Evolutionary conservation across 1,140 invertebrate genomes (phyloP).

Genomic region (Polypedilum vanderplanki): DNA sequence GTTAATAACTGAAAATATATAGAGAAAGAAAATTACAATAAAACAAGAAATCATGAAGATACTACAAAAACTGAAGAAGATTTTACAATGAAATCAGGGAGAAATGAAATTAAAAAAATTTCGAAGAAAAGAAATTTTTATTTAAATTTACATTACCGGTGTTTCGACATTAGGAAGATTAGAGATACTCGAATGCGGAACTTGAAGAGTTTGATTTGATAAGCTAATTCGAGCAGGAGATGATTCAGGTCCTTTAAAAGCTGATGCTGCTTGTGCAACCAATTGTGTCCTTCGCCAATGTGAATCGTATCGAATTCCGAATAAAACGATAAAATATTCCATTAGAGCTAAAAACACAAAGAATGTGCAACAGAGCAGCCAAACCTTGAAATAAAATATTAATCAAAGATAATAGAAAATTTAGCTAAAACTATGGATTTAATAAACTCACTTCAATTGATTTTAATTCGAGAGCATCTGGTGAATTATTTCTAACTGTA

Average conservation of each 20-base stretch:
- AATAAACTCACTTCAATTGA: conserved; percentile 50
- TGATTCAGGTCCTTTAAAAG: conserved; percentile 37
- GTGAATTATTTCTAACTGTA: conserved; percentile 56
- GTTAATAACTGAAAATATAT: conserved; percentile 24
- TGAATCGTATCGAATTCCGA: conserved; percentile 55
- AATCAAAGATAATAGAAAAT: neutral
- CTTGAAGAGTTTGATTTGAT: conserved; percentile 38
- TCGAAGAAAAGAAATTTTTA: neutral
- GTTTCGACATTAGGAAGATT: conserved; percentile 29
- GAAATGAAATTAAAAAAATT: neutral
- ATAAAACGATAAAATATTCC: conserved; percentile 63
- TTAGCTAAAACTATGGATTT: neutral
- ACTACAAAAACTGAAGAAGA: neutral
- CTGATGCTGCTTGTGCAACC: conserved; percentile 44
- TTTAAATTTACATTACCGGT: neutral
- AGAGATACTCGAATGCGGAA: conserved; percentile 39
- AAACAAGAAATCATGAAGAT: too few relatives aligned
- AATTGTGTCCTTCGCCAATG: conserved; percentile 50
- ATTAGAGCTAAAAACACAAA: conserved; percentile 66
- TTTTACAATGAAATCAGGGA: too few relatives aligned
- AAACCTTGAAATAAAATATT: conserved; percentile 44
- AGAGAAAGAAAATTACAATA: neutral
- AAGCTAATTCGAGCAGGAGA: conserved; percentile 43
- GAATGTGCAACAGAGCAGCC: conserved; percentile 62
- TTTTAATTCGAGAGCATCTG: conserved; percentile 56